Evolutionary conservation across 2,113 vertebrate genomes (phyloP).

Genomic region (Tachysurus vachellii): DNA sequence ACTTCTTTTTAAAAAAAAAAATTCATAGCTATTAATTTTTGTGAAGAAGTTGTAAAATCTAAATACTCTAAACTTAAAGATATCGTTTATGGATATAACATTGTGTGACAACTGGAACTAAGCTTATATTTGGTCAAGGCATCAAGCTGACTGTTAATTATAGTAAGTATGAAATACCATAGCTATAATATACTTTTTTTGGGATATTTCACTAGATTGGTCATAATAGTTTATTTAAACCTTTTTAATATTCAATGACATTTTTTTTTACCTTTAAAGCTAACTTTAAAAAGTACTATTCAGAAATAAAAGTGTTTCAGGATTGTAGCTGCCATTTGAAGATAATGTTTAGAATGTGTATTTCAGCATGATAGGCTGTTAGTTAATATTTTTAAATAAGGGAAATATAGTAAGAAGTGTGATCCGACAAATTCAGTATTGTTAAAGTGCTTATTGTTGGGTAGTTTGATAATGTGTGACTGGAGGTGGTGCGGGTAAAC

Average conservation of each 20-base stretch:
- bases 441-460: constrained; percentile 37
- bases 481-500: neutral
- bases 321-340: neutral
- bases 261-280: neutral
- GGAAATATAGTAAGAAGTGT: neutral
- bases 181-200: neutral
- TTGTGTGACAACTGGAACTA: constrained; percentile 21
- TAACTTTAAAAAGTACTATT: neutral
- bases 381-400: neutral
- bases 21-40: too few relatives aligned
- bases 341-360: neutral
- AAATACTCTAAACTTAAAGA: neutral
- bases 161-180: constrained; percentile 47
- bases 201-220: neutral
- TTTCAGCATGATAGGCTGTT: neutral
- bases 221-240: neutral
- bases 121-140: constrained; percentile 49
- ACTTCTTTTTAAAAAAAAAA: neutral
- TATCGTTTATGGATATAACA: neutral
- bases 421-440: neutral
- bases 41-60: neutral
- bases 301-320: neutral
- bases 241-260: neutral
- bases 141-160: constrained; percentile 36
- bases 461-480: constrained; percentile 44